phyloP scores from a whole-genome alignment of 2,888 invertebrate genomes.

The Coleophora flavipennella region DNA sequence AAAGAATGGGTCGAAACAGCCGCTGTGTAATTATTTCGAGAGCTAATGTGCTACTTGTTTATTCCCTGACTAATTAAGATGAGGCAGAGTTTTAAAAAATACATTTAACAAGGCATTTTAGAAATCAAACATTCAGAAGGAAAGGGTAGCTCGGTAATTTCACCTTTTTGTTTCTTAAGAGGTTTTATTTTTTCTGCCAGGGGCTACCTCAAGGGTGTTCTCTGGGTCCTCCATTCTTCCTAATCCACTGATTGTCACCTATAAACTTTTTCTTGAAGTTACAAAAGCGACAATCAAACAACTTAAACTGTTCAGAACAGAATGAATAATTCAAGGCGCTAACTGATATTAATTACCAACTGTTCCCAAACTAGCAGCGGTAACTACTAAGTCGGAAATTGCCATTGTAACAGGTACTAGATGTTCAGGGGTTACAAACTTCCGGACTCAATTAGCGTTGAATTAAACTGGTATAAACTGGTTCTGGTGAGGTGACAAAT shows the following conservation, averaged over 20 bases:
- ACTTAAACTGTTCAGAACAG: slow-evolving; percentile 3
- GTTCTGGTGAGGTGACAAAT: slow-evolving; percentile 65
- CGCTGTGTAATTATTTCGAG: slow-evolving; percentile 63
- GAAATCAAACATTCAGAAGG: slow-evolving; percentile 64
- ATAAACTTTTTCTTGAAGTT: slow-evolving; percentile 10
- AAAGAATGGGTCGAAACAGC: slow-evolving; percentile 35
- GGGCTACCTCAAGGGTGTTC: slow-evolving; percentile 14
- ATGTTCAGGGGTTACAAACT: slow-evolving; percentile 50
- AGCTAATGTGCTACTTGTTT: slow-evolving; percentile 70
- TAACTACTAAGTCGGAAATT: slow-evolving; percentile 47
- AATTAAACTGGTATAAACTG: slow-evolving; percentile 62
- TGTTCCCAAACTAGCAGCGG: slow-evolving; percentile 30
- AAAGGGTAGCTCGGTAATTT: too few species aligned
- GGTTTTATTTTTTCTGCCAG: not conserved
- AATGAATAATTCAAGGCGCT: slow-evolving; percentile 38
- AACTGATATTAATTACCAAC: slow-evolving; percentile 42
- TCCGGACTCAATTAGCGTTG: slow-evolving; percentile 63
- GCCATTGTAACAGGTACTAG: slow-evolving; percentile 45
- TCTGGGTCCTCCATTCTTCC: slow-evolving; percentile 12
- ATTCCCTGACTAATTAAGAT: slow-evolving; percentile 69
- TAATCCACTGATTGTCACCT: not conserved
- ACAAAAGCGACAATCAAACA: not conserved
- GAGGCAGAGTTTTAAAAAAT: slow-evolving; percentile 59
- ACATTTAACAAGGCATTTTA: slow-evolving; percentile 42
- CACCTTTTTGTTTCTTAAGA: too few species aligned